Evolutionary conservation across 2,888 invertebrate species (phyloP), one percentile per base, ranked within the genome.

Genomic region (Belgica antarctica): DNA sequence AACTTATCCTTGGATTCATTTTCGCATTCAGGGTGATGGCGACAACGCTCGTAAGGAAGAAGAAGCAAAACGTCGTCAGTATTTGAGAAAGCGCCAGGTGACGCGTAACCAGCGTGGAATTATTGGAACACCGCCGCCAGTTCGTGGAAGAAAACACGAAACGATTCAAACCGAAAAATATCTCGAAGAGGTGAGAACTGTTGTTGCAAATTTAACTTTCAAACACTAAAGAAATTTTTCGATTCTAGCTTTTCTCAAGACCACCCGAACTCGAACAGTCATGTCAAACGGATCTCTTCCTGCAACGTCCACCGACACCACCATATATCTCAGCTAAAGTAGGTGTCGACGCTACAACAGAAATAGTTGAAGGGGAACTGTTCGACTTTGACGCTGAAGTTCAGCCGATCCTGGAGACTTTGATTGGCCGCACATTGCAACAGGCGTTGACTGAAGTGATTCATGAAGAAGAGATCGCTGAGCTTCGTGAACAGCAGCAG

Each of bases 301-400:
- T 89, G 72, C 92, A 94, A 79, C 84, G 90, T 74, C 92, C 94
- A 3, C 84, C 87, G 22, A 89, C 91, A 66, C 94, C 94, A 1
- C 81, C 85, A 41, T 92, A 89, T 79, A 84, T 89, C 73, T 89
- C 92, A 5, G 87, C 87, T 71, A 92, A 90, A 81, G 86, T 86
- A 72, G 95, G 94, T 25, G 83, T 87, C 66, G 93, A 94, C 80
- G 87, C 83, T 4, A 82, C 81, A 75, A 96, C 96, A 52, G 94
- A 96, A 82, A 94, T 96, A 73, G 86, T 87, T 75, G 91, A 93
- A 1, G 94, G 93, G 70, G 96, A 96, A 78, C 91, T 96, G 71
- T 95, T 94, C 81, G 91, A 96, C 82, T 96, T 94, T 81, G 94
- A 96, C 79, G 81, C 87, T 76, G 95, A 96, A 80, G 94, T 95